phyloP scores from a whole-genome alignment of 2,113 vertebrate species.

The Paracanthobrama guichenoti region DNA sequence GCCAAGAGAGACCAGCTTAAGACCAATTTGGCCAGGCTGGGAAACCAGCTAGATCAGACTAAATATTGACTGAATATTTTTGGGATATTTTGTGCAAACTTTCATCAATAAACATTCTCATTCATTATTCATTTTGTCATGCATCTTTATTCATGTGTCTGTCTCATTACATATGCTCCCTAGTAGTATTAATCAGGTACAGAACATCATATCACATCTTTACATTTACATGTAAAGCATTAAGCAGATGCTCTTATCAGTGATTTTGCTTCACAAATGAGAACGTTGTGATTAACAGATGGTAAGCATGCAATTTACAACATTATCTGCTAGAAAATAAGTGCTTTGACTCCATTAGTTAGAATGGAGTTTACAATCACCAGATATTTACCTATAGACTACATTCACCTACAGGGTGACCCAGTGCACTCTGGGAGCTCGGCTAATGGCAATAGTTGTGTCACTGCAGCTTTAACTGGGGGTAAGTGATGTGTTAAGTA shows the following conservation, averaged over 20 bases:
- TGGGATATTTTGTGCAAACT: slow-evolving; percentile 7
- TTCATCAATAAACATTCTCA: slow-evolving; percentile 69
- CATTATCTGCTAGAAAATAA: too few species aligned
- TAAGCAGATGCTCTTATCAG: neutral
- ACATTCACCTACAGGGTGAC: neutral
- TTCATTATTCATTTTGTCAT: slow-evolving; percentile 65
- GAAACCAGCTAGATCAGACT: neutral
- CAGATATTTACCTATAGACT: slow-evolving; percentile 29
- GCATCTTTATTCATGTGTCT: slow-evolving; percentile 64
- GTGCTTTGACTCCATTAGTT: neutral
- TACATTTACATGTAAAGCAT: neutral
- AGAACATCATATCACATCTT: neutral
- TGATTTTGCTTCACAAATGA: neutral
- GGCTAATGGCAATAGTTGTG: slow-evolving; percentile 37
- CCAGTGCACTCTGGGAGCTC: slow-evolving; percentile 3
- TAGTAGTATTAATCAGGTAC: neutral
- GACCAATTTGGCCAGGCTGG: neutral
- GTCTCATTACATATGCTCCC: slow-evolving; percentile 11
- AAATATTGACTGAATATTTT: neutral
- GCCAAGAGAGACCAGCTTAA: neutral
- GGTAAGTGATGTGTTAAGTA: slow-evolving; percentile 53
- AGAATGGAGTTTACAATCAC: slow-evolving; percentile 36
- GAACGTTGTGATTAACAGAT: neutral
- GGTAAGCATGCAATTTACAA: too few species aligned
- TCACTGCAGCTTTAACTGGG: slow-evolving; percentile 38